phyloP scores from a whole-genome alignment of 2,113 vertebrate species.

The Mellivora capensis region DNA sequence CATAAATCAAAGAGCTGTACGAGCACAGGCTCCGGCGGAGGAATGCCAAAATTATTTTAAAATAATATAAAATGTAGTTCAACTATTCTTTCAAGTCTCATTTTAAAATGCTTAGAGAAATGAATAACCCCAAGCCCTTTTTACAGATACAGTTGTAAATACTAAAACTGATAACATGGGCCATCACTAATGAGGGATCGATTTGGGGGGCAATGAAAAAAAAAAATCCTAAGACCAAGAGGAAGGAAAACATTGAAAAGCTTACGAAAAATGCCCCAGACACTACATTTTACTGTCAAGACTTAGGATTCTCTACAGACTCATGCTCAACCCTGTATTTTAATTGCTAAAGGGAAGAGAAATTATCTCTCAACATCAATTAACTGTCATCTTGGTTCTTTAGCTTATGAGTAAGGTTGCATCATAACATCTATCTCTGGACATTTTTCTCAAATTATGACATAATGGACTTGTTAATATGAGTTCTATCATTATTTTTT shows the following conservation, averaged over 20 bases:
- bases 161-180: slow-evolving; percentile 70
- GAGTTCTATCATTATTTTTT: background rate
- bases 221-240: slow-evolving; percentile 41
- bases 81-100: slow-evolving; percentile 62
- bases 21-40: slow-evolving; percentile 46
- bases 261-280: slow-evolving; percentile 36
- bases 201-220: slow-evolving; percentile 34
- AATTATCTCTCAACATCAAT: slow-evolving; percentile 40
- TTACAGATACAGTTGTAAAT: slow-evolving; percentile 65
- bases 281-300: slow-evolving; percentile 28
- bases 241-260: slow-evolving; percentile 57
- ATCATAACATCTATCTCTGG: slow-evolving; percentile 2
- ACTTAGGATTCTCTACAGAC: slow-evolving; percentile 47
- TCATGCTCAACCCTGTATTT: slow-evolving; percentile 25
- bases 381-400: slow-evolving; percentile 38
- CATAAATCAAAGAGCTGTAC: slow-evolving; percentile 56
- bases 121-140: slow-evolving; percentile 53
- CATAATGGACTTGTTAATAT: slow-evolving; percentile 31
- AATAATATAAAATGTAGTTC: slow-evolving; percentile 61
- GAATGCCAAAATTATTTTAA: slow-evolving; percentile 68
- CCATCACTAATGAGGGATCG: slow-evolving; percentile 62
- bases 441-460: slow-evolving; percentile 42
- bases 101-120: slow-evolving; percentile 65
- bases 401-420: background rate
- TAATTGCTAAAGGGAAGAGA: slow-evolving; percentile 11